Evolutionary conservation across 1,140 invertebrate species (phyloP), one percentile per base, ranked within the genome.

Genomic region (Drosophila sproati): DNA sequence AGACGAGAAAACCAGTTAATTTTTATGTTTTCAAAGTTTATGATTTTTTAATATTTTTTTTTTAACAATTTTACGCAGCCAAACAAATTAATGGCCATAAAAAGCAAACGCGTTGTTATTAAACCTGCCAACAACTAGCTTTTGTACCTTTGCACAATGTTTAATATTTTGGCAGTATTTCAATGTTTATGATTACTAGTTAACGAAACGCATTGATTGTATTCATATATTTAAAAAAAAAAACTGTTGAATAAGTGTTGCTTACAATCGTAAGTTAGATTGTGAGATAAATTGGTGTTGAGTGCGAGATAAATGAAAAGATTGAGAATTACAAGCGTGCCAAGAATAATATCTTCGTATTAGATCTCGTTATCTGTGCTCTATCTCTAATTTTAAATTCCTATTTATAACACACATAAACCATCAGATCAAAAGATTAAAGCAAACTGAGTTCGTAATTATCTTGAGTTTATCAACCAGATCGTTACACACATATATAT

Each of bases 41-140:
- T 73, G 71, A 20, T 55, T 54, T 69, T 68, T 69, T 55, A 47
- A 4, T 32, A 45, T 52, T 34, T 73, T 73, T 20, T 12, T 73
- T 73, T 69, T 50, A 68, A 73, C 28, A 43, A 54, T 61, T 68
- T 73, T 73, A 45, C 45, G 28, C 20, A 37, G 45, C 32, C 48
- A 28, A 37, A 69, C 56, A 73, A 73, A 73, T 69, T 59, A 35
- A 32, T 50, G 64, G 50, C 64, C 56, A 69, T 73, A 67, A 73
- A 34, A 2, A 12, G 43, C 52, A 41, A 48, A 39, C 48, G 54
- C 20, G 32, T 5, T 56, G 61, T 50, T 45, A 69, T 61, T 63
- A 63, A 47, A 63, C 31, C 29, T 41, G 54, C 39, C 37, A 61
- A 61, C 71, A 55, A 69, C 41, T 73, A 20, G 20, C 20, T 54